Conservation (phyloP, 2,797 vertebrate genomes). For the Sebastes matsubarae region DNA sequence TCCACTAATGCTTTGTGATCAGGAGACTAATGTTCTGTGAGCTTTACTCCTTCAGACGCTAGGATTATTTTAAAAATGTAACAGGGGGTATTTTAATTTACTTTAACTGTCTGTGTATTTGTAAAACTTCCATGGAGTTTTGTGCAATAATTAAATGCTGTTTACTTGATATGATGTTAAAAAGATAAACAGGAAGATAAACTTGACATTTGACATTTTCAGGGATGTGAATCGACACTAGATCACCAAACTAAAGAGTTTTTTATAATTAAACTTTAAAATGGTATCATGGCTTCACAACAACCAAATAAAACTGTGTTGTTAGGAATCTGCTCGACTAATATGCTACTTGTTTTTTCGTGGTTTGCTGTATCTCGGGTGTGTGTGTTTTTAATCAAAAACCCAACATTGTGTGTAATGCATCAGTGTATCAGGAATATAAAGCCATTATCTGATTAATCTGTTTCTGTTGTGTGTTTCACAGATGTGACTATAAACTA, state of each 20-base stretch:
- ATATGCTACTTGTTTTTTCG: neutral
- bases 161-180: slow-evolving; percentile 27
- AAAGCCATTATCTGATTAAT: slow-evolving; percentile 75
- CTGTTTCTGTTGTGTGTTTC: slow-evolving; percentile 36
- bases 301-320: slow-evolving; percentile 18
- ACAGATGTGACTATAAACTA: neutral
- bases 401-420: slow-evolving; percentile 29
- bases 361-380: slow-evolving; percentile 19
- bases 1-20: slow-evolving; percentile 9
- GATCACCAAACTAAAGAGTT: slow-evolving; percentile 21
- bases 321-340: slow-evolving; percentile 9
- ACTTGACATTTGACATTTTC: slow-evolving; percentile 48
- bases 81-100: slow-evolving; percentile 5
- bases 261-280: slow-evolving; percentile 4
- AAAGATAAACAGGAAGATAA: slow-evolving; percentile 9
- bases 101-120: slow-evolving; percentile 14
- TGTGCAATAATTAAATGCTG: slow-evolving; percentile 64
- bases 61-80: neutral
- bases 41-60: slow-evolving; percentile 13
- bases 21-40: slow-evolving; percentile 15
- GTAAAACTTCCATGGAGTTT: slow-evolving; percentile 32
- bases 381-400: slow-evolving; percentile 25
- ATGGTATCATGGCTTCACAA: slow-evolving; percentile 17
- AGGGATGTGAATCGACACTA: slow-evolving; percentile 39
- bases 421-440: slow-evolving; percentile 71